phyloP scores from a whole-genome alignment of 2,888 invertebrate genomes.

The Selenia dentaria region DNA sequence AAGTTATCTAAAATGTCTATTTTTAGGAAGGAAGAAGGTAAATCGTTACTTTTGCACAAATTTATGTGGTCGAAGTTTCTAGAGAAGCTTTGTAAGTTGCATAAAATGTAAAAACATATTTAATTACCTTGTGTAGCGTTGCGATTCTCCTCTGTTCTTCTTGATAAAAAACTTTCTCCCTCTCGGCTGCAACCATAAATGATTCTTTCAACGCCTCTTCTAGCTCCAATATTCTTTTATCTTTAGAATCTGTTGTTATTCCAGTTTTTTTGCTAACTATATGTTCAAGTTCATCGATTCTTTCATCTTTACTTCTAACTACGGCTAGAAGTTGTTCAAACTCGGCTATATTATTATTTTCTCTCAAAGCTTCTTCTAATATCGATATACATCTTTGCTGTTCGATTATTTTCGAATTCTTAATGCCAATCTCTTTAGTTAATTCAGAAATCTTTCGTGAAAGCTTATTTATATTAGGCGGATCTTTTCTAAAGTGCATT shows the following conservation, averaged over 20 bases:
- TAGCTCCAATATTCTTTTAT: conserved; percentile 88
- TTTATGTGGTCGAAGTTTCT: too few species aligned
- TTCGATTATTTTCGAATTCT: conserved; percentile 82
- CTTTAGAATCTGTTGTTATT: conserved; percentile 64
- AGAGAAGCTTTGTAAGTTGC: too few species aligned
- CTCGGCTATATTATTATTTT: conserved; percentile 83
- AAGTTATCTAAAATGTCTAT: too few species aligned
- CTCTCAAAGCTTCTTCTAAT: conserved; percentile 80
- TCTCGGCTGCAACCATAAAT: conserved; percentile 88
- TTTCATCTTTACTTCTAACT: conserved; percentile 85
- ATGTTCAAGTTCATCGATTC: conserved; percentile 91
- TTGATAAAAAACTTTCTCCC: conserved; percentile 86
- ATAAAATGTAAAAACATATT: not conserved
- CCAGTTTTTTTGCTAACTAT: conserved; percentile 82
- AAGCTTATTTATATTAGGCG: conserved; percentile 60
- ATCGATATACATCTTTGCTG: conserved; percentile 82
- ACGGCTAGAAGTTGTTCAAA: conserved; percentile 84
- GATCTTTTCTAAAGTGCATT: conserved; percentile 50
- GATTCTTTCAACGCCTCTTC: conserved; percentile 94
- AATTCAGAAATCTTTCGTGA: conserved; percentile 70
- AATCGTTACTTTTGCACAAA: too few species aligned
- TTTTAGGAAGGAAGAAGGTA: too few species aligned
- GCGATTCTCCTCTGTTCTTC: conserved; percentile 87
- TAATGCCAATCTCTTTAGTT: conserved; percentile 74
- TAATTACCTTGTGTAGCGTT: conserved; percentile 86